phyloP scores from a whole-genome alignment of 2,797 vertebrate species.

The Lithobates sylvaticus region DNA sequence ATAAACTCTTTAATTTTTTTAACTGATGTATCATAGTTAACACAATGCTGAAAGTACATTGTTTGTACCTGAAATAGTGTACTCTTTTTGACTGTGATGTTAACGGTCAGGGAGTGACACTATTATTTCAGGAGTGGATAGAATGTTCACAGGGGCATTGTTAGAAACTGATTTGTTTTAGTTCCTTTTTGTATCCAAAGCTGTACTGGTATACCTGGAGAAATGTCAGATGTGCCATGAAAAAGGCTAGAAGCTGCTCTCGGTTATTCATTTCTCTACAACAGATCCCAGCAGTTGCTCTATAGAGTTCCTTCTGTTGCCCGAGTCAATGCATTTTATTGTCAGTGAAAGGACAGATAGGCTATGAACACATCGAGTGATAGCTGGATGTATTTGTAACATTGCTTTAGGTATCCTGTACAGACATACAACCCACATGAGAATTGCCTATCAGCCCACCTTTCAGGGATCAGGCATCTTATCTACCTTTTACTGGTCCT shows the following conservation, averaged over 20 bases:
- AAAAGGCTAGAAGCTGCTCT: not conserved
- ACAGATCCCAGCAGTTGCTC: not conserved
- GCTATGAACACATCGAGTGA: not conserved
- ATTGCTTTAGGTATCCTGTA: not conserved
- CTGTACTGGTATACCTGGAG: not conserved
- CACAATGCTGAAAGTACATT: too few relatives aligned
- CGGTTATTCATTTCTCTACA: not conserved
- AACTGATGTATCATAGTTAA: too few relatives aligned
- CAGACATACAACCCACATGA: not conserved
- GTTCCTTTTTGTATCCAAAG: not conserved
- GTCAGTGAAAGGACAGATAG: not conserved
- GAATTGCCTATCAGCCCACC: not conserved
- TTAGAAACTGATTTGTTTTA: not conserved
- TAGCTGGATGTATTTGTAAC: not conserved
- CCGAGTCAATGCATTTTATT: not conserved
- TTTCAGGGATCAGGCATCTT: too few relatives aligned
- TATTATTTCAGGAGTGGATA: not conserved
- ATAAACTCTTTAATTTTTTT: too few relatives aligned
- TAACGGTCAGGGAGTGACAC: not conserved
- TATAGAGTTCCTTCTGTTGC: not conserved
- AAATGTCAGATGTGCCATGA: not conserved
- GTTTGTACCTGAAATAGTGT: too few relatives aligned
- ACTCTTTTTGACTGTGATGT: too few relatives aligned
- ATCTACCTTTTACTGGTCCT: too few relatives aligned
- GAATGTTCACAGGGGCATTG: not conserved